Evolutionary conservation across 2,797 vertebrate genomes (phyloP).

Genomic region (Siniperca undulata): DNA sequence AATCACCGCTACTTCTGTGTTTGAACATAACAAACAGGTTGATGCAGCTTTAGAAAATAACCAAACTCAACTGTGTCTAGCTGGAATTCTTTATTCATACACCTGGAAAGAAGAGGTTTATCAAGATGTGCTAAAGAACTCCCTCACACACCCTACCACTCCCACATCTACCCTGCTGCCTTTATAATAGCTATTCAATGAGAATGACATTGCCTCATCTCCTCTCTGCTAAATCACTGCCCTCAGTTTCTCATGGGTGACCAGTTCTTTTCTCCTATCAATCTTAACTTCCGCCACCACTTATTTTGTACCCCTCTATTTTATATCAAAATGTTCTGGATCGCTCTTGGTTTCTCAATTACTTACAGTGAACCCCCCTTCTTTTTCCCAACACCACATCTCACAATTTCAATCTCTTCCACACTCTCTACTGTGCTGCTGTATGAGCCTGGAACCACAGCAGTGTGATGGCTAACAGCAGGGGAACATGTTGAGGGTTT

Average conservation of each 20-base stretch:
- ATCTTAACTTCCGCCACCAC: constrained; percentile 56
- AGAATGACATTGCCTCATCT: constrained; percentile 62
- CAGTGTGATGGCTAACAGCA: constrained; percentile 56
- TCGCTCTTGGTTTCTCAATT: constrained; percentile 42
- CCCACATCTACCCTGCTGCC: constrained; percentile 13
- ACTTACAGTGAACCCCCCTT: constrained; percentile 11
- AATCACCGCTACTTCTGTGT: constrained; percentile 6
- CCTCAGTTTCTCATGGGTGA: constrained; percentile 70
- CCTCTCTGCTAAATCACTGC: constrained; percentile 74
- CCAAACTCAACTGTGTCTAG: constrained; percentile 11
- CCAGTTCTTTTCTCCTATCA: constrained; percentile 60
- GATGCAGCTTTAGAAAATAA: constrained; percentile 29
- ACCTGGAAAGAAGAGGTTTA: constrained; percentile 2
- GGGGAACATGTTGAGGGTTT: constrained; percentile 59
- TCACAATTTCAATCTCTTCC: constrained; percentile 9
- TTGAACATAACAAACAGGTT: constrained; percentile 10
- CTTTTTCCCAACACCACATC: neutral
- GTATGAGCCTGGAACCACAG: constrained; percentile 42
- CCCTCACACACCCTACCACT: constrained; percentile 6
- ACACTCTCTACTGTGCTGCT: neutral
- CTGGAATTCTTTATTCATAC: constrained; percentile 1
- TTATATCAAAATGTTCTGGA: constrained; percentile 43
- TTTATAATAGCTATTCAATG: constrained; percentile 59
- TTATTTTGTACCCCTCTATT: constrained; percentile 49
- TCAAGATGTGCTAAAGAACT: constrained; percentile 32